Base-by-base conservation (phyloP, 2,797 vertebrate species). In the Microctenopoma steveboyesi region DNA sequence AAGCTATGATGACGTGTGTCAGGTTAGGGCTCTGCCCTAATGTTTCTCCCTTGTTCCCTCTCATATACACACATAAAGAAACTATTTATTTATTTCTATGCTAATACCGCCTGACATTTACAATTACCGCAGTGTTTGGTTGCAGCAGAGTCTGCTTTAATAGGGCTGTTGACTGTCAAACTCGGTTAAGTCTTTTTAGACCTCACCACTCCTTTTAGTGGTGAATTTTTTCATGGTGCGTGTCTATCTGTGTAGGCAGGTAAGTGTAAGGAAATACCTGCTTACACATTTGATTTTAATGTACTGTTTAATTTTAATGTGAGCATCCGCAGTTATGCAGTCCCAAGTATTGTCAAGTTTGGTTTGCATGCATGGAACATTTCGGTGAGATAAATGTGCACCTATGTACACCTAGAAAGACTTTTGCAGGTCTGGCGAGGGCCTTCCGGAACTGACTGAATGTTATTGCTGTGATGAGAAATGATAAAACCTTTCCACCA, bases 51-150 rank as follows among this genome's bases (percentile, higher is more conserved):
- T 71, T 66, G 49, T 75, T 76, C 82, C 63, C 69, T 74, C 86
- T 79, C 73, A 60, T 72, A 83, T 81, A 78, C 51, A 80, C 72
- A 67, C 60, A 79, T 78, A 76, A 76, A 81, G 73, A 35, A 72
- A 77, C 87, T 91, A 92, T 93, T 94, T 91, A 92, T 93, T 94
- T 92, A 91, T 93, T 92, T 90, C 82, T 86, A 82, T 83, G 87
- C 90, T 94, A 94, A 95, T 93, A 91, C 87, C 74, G 84, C 88
- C 90, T 94, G 94, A 94, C 93, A 91, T 94, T 93, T 93, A 94
- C 93, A 94, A 94, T 94, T 93, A 93, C 92, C 48, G 74, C 85
- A 86, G 86, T 89, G 92, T 93, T 94, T 87, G 86, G 91, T 92
- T 93, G 92, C 90, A 92, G 89, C 82, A 70, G 82, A 78, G 86